Evolutionary conservation across 2,888 invertebrate species (phyloP), one percentile per base, ranked within the genome.

Genomic region (Andrena marginata): DNA sequence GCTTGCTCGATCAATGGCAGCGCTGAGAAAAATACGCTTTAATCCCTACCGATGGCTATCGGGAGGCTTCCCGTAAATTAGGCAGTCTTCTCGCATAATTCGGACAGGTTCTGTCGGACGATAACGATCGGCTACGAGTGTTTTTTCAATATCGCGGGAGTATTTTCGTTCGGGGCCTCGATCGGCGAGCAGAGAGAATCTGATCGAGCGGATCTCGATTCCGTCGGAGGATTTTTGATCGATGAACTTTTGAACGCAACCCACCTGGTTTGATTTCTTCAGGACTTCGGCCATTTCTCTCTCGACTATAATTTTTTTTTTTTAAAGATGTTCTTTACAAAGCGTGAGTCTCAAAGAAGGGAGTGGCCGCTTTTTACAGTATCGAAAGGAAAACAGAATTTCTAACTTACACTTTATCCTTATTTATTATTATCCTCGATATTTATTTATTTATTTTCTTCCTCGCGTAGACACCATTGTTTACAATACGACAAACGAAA

Each of bases 51-150:
- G 42, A 42, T 42, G 23, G 23, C 23, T 23, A 23, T 56, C 56
- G 23, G 20, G 23, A 10, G 26, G 56, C 20, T 26, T 23, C 10
- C 10, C 26, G 23, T 13, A 3, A 3, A 23, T 23, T 56, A 56
- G 56, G 2, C 56, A 23, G 10, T 16, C 13, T n/a, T n/a, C 13
- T 42, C 13, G 42, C 4, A 23, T 23, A 23, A 56, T 56, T 26
- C 56, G 23, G 16, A 16, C 5, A 42, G 16, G 56, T 56, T 10
- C 10, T 3, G 10, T 5, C 26, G 13, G 1, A 1, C 56, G 65
- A 65, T 73, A 31, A 10, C 56, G 31, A 73, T 73, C 73, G 49
- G 62, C 26, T 5, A 49, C 54, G 26, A 59, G 48, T 49, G 48
- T 23, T 20, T 23, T 42, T 42, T 13, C 42, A 42, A 42, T 42